phyloP scores from a whole-genome alignment of 2,113 vertebrate genomes.

The Equus quagga region DNA sequence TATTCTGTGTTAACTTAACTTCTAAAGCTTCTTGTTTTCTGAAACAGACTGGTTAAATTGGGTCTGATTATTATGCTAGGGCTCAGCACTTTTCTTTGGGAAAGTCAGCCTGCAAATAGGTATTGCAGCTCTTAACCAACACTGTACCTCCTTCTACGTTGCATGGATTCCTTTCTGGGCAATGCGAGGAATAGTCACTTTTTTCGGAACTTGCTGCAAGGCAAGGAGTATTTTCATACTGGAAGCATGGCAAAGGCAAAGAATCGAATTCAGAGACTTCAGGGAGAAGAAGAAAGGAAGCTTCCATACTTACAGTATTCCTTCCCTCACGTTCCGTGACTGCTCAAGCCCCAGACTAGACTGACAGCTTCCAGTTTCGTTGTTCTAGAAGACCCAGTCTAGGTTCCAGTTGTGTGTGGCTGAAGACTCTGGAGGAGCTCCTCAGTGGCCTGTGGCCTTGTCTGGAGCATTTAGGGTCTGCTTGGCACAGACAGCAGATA shows the following conservation, averaged over 20 bases:
- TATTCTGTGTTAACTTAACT: not conserved
- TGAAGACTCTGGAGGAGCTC: not conserved
- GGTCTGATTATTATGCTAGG: not conserved
- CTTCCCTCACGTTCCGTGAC: not conserved
- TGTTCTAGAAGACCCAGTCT: not conserved
- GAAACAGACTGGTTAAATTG: not conserved
- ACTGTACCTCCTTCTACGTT: not conserved
- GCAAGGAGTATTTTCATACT: not conserved
- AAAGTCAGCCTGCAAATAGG: not conserved
- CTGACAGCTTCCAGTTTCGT: fast-evolving
- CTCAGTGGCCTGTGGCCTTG: too few relatives aligned
- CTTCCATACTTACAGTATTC: fast-evolving
- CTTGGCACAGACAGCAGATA: not conserved
- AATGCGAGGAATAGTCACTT: not conserved
- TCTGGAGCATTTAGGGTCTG: not conserved
- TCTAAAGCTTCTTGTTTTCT: not conserved
- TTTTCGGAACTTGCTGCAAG: not conserved
- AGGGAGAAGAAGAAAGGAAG: not conserved
- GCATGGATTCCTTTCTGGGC: not conserved
- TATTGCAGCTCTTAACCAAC: not conserved
- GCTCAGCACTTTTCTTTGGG: not conserved
- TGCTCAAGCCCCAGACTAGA: not conserved
- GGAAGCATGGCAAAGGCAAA: not conserved
- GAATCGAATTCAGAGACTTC: not conserved
- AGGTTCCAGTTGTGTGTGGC: not conserved